These are phyloP conservation scores for Scomber scombrus DNA, from an alignment of 2,113 vertebrate species.

Conservation along the genomic window DNA sequence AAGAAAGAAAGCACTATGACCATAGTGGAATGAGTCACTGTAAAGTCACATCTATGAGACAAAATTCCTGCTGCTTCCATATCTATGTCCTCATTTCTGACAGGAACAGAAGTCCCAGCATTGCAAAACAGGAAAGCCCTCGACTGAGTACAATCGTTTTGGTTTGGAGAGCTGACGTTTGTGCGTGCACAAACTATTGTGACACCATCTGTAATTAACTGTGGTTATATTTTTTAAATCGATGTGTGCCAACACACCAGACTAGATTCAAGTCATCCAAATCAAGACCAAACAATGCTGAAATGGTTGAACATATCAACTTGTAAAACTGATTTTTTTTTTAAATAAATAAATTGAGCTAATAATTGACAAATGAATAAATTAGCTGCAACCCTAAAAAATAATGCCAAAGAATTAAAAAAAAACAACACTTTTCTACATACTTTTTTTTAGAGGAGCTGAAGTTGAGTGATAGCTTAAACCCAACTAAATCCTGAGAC, in stretches of 20 bases:
- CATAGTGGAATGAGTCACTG: background rate
- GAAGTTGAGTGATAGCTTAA: no score
- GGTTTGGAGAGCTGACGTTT: background rate
- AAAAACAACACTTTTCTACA: no score
- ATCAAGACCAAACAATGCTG: background rate
- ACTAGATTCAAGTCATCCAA: background rate
- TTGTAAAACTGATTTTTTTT: no score
- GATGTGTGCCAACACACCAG: background rate
- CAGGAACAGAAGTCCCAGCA: conserved; percentile 4
- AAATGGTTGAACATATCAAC: no score
- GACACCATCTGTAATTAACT: background rate
- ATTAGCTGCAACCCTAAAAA: no score
- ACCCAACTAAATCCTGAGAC: background rate
- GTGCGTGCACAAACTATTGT: background rate
- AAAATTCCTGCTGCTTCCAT: background rate
- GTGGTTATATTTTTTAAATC: background rate
- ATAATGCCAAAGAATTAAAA: no score
- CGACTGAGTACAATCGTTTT: background rate
- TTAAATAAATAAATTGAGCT: no score
- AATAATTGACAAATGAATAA: no score
- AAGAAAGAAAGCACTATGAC: no score
- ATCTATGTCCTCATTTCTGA: background rate
- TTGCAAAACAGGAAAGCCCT: conserved; percentile 39
- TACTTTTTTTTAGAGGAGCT: no score
- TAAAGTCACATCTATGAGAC: background rate